Conservation (phyloP, 2,797 vertebrate genomes). For the Gila robusta region DNA sequence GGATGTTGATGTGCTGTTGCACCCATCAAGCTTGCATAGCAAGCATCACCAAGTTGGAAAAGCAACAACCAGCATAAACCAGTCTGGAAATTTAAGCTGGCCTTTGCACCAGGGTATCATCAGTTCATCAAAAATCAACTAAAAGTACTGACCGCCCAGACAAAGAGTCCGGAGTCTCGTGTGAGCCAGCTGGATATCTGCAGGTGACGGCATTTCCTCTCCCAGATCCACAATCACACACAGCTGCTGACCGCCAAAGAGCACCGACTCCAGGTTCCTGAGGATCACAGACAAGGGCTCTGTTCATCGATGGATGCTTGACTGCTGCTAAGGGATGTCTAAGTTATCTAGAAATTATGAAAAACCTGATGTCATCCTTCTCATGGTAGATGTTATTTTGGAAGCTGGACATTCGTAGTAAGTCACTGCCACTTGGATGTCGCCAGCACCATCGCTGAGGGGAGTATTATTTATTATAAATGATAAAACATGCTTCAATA, state of each 20-base stretch:
- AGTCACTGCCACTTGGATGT: slow-evolving; percentile 87
- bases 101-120: neutral
- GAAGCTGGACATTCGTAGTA: slow-evolving; percentile 88
- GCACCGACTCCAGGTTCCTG: slow-evolving; percentile 88
- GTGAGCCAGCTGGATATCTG: slow-evolving; percentile 90
- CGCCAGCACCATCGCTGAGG: slow-evolving; percentile 90
- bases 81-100: neutral
- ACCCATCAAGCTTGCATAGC: neutral
- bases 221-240: slow-evolving; percentile 86
- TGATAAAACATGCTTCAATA: neutral
- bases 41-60: neutral
- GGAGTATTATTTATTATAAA: neutral
- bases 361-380: slow-evolving; percentile 90
- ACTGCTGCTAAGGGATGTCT: neutral
- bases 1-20: neutral
- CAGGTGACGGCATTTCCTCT: slow-evolving; percentile 84
- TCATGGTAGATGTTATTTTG: slow-evolving; percentile 91
- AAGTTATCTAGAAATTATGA: slow-evolving; percentile 9
- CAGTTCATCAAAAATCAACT: neutral
- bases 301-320: neutral
- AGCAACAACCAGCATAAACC: neutral
- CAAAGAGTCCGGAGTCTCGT: slow-evolving; percentile 86
- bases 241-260: slow-evolving; percentile 87
- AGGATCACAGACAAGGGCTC: slow-evolving; percentile 23
- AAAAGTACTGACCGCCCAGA: slow-evolving; percentile 80